These are phyloP conservation scores for Lepidochrysops patricia DNA, from an alignment of 2,888 invertebrate genomes.

Conservation along the genomic window DNA sequence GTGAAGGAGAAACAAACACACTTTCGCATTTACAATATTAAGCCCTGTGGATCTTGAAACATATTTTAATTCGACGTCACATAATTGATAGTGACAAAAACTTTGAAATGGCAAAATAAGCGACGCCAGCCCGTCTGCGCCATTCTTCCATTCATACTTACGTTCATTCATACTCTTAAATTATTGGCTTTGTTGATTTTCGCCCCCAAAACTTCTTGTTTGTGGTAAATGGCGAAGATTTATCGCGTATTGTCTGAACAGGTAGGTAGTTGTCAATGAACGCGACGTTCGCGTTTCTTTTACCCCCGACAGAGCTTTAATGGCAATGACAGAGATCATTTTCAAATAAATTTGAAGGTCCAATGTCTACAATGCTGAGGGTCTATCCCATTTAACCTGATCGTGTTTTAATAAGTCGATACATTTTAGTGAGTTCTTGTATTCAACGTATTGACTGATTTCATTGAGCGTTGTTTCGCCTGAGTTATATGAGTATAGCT, in stretches of 20 bases:
- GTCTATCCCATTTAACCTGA: not conserved
- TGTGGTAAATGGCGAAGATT: slow-evolving; percentile 21
- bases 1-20: too few relatives aligned
- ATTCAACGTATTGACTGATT: too few relatives aligned
- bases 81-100: slow-evolving; percentile 20
- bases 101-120: slow-evolving; percentile 37
- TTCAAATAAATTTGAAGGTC: too few relatives aligned
- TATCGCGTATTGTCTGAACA: not conserved
- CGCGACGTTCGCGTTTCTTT: too few relatives aligned
- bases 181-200: slow-evolving; percentile 24
- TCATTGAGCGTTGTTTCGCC: too few relatives aligned
- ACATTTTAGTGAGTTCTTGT: not conserved
- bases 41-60: not conserved
- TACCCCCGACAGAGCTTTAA: too few relatives aligned
- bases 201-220: slow-evolving; percentile 26
- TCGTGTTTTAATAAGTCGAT: not conserved
- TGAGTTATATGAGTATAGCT: too few relatives aligned
- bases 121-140: slow-evolving; percentile 42
- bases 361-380: not conserved
- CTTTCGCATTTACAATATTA: too few relatives aligned
- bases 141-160: slow-evolving; percentile 26
- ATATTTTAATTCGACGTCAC: not conserved
- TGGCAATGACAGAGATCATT: too few relatives aligned
- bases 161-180: slow-evolving; percentile 29
- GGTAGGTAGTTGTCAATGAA: not conserved